A percentile compares a stretch with the other conserved stretches of the same genome.
Evolutionary conservation across 2,113 vertebrate genomes (phyloP).

Genomic region (Trochalopteron elliotii): DNA sequence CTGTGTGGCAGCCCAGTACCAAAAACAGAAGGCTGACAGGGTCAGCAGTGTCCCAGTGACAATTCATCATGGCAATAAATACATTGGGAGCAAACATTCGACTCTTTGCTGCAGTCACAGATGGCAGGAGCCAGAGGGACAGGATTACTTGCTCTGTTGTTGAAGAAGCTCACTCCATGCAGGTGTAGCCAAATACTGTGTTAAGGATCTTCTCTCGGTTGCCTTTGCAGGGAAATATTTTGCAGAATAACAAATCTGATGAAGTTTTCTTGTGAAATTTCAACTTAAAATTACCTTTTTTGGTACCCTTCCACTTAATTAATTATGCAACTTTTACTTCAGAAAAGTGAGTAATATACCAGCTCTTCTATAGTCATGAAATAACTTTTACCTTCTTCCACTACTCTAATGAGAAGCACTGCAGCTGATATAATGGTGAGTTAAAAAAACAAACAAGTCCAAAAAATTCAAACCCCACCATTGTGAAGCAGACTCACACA

Average conservation of each 20-base stretch:
- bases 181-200: background rate
- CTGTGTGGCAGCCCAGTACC: slow-evolving; percentile 29
- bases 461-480: background rate
- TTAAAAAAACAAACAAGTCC: background rate
- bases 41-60: background rate
- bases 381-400: background rate
- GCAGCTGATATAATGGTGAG: background rate
- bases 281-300: background rate
- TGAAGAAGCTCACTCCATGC: background rate
- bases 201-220: background rate
- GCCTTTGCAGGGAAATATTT: background rate
- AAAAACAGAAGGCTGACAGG: background rate
- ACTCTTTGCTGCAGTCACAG: background rate
- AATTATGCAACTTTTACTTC: background rate
- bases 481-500: background rate
- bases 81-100: background rate
- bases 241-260: background rate
- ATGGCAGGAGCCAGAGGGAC: background rate
- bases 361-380: background rate
- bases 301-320: background rate
- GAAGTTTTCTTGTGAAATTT: background rate
- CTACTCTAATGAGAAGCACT: background rate
- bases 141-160: background rate
- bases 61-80: background rate
- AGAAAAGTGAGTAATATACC: background rate